phyloP scores from a whole-genome alignment of 2,113 vertebrate species.

The Platysternon megacephalum region DNA sequence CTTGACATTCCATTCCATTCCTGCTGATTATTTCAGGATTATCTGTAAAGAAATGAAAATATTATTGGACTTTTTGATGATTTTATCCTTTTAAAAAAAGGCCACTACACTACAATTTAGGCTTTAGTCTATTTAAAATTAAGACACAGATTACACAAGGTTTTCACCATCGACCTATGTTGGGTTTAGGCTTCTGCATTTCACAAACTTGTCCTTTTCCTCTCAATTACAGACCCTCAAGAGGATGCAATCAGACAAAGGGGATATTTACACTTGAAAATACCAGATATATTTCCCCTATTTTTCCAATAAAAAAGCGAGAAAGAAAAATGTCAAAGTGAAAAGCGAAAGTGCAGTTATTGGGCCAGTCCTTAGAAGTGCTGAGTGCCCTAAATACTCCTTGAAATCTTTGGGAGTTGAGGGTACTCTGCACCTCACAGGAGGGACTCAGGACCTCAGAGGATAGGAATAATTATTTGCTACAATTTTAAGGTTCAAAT shows the following conservation, averaged over 20 bases:
- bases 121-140: neutral
- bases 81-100: neutral
- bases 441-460: neutral
- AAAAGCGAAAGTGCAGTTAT: neutral
- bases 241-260: fast-evolving
- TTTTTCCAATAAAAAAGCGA: neutral
- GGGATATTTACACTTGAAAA: fast-evolving
- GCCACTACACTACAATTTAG: neutral
- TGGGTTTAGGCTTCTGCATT: neutral
- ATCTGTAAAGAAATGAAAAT: slow-evolving; percentile 87
- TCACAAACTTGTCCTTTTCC: neutral
- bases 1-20: slow-evolving; percentile 88
- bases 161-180: fast-evolving
- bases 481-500: neutral
- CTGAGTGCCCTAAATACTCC: fast-evolving
- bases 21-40: slow-evolving; percentile 95
- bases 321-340: neutral
- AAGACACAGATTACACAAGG: neutral
- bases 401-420: fast-evolving
- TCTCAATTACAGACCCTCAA: fast-evolving
- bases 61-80: slow-evolving; percentile 21
- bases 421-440: fast-evolving
- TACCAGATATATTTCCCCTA: fast-evolving
- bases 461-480: neutral
- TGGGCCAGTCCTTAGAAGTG: neutral